Percentiles rank a stretch among this genome's conserved stretches.
Conservation (phyloP, 1,140 invertebrate species). For the Caerostris extrusa region DNA sequence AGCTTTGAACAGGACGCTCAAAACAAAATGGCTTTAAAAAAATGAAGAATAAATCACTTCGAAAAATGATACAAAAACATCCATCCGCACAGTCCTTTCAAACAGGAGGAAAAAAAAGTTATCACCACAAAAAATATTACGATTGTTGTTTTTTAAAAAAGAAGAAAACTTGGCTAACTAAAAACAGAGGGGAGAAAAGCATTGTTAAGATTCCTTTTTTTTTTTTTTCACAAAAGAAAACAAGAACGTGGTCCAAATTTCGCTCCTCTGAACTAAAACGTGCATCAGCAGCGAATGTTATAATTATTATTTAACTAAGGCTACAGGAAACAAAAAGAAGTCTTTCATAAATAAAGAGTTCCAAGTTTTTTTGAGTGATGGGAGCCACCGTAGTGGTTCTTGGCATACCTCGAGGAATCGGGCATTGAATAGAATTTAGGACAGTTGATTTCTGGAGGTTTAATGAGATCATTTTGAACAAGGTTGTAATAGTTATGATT, state of each 20-base stretch:
- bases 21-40: slow-evolving; percentile 10
- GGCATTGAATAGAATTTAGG: slow-evolving; percentile 74
- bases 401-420: slow-evolving; percentile 58
- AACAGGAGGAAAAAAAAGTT: not conserved
- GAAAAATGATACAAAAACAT: slow-evolving; percentile 6
- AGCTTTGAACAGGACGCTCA: not conserved
- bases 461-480: slow-evolving; percentile 74
- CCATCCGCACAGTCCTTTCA: not conserved
- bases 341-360: slow-evolving; percentile 72
- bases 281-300: slow-evolving; percentile 17
- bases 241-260: not conserved
- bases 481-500: slow-evolving; percentile 74
- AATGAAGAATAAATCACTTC: slow-evolving; percentile 45
- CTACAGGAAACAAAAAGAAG: not conserved
- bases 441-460: slow-evolving; percentile 58
- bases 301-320: slow-evolving; percentile 24
- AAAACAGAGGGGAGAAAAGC: not conserved
- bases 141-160: not conserved
- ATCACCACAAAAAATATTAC: not conserved
- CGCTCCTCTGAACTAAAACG: slow-evolving; percentile 51
- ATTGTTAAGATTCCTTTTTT: slow-evolving; percentile 14
- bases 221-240: not conserved
- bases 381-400: slow-evolving; percentile 57
- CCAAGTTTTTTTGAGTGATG: slow-evolving; percentile 69
- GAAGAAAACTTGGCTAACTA: not conserved